These are phyloP conservation scores for Orientallactaga bullata DNA, from an alignment of 2,113 vertebrate species.

Conservation along the genomic window DNA sequence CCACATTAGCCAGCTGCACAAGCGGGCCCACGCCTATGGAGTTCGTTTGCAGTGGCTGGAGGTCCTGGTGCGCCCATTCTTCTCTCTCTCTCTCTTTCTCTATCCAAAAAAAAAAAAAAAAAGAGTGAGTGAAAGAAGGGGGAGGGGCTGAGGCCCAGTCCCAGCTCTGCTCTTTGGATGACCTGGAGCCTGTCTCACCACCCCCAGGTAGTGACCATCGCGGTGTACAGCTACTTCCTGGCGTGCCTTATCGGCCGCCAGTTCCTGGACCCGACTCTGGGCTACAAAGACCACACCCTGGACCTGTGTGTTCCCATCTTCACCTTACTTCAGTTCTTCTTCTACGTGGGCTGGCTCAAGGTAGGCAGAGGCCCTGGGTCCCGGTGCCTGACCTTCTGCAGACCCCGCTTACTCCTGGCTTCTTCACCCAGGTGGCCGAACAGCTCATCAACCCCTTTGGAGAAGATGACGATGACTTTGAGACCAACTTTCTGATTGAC, in stretches of 20 bases:
- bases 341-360: conserved; percentile 97
- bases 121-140: too few relatives aligned
- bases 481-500: conserved; percentile 95
- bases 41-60: too few relatives aligned
- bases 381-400: neutral
- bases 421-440: conserved; percentile 93
- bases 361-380: conserved; percentile 76
- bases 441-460: conserved; percentile 96
- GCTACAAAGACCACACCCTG: conserved; percentile 92
- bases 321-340: conserved; percentile 97
- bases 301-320: conserved; percentile 95
- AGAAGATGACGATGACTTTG: conserved; percentile 96
- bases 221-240: conserved; percentile 96
- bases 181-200: neutral
- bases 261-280: conserved; percentile 94
- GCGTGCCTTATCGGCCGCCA: conserved; percentile 96
- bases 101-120: too few relatives aligned
- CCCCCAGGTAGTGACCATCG: conserved; percentile 94
- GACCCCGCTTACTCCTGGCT: too few relatives aligned
- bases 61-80: too few relatives aligned
- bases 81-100: too few relatives aligned
- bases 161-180: neutral
- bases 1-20: too few relatives aligned
- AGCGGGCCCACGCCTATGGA: too few relatives aligned
- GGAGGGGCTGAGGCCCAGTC: neutral